A percentile compares a stretch with the other conserved stretches of the same genome.
Conservation (phyloP, 2,888 invertebrate genomes). For the Oscheius onirici region DNA sequence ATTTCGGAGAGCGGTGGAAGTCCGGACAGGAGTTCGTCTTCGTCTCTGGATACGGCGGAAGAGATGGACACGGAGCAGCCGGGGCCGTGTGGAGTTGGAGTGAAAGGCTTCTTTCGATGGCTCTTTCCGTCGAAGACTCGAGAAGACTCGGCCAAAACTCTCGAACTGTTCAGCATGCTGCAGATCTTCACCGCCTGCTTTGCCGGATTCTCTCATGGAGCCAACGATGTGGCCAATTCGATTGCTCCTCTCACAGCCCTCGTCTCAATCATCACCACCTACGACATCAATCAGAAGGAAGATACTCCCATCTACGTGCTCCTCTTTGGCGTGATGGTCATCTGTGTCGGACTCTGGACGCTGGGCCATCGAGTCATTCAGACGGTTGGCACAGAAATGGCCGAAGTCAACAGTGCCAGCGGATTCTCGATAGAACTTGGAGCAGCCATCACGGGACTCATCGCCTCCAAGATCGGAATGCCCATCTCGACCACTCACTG, state of each 20-base stretch:
- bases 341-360: constrained; percentile 91
- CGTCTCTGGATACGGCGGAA: background rate
- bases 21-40: background rate
- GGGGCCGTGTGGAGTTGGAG: background rate
- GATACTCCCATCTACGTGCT: constrained; percentile 88
- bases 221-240: constrained; percentile 96
- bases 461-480: constrained; percentile 94
- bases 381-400: constrained; percentile 94
- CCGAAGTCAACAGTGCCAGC: constrained; percentile 93
- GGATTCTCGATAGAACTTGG: constrained; percentile 96
- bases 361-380: constrained; percentile 95
- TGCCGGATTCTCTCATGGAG: constrained; percentile 98
- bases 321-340: constrained; percentile 91
- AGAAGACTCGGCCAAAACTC: constrained; percentile 52
- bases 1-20: background rate
- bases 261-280: constrained; percentile 88
- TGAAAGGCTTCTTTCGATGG: constrained; percentile 51
- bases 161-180: constrained; percentile 84
- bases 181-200: constrained; percentile 96
- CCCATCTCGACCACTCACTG: constrained; percentile 98
- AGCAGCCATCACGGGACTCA: constrained; percentile 91
- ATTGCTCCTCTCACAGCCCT: constrained; percentile 95
- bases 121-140: constrained; percentile 53
- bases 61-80: background rate
- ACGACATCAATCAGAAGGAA: constrained; percentile 81